Base-by-base conservation (phyloP, 2,797 vertebrate genomes). In the Fundulus diaphanus region DNA sequence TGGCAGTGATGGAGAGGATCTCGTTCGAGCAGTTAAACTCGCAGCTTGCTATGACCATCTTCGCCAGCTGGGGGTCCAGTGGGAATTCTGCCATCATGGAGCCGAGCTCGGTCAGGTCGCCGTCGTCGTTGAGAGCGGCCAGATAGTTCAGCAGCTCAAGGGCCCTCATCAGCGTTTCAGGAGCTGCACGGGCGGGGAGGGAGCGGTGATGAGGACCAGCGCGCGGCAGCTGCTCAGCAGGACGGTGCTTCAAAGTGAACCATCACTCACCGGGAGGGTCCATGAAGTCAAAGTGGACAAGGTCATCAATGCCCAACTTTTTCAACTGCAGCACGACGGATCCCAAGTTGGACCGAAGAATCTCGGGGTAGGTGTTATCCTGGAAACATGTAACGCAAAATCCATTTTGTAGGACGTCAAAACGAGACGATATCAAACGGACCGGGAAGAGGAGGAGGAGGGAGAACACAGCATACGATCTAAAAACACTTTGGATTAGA, bases 21-120 rank as follows among this genome's bases (percentile, higher is more conserved):
- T 99, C 98, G 78, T 99, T 99, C 94, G 98, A 99, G 95, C 98
- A 99, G 97, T 99, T 99, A 95, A 98, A 99, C 92, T 99, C 98
- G 94, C 98, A 99, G 95, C 97, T 99, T 83, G 98, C 98, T 90
- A 99, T 99, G 94, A 99, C 98, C 98, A 99, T 99, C 96, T 99
- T 99, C 85, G 98, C 98, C 89, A 99, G 95, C 88, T 99, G 98
- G 73, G 98, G 98, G 90, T 99, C 98, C 90, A 99, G 76, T 52
- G 98, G 98, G 87, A 99, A 99, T 89, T 99, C 98, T 0, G 98
- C 98, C 98, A 99, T 99, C 98, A 99, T 99, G 88, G 98, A 99
- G 86, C 98, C 98, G 90, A 99, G 93, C 90, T 99, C 98, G 0
- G 98, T 99, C 94, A 99, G 94, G 90, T 99, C 98, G 73, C 98